Conservation (phyloP, 2,888 invertebrate species). For the Chrysomela aeneicollis region DNA sequence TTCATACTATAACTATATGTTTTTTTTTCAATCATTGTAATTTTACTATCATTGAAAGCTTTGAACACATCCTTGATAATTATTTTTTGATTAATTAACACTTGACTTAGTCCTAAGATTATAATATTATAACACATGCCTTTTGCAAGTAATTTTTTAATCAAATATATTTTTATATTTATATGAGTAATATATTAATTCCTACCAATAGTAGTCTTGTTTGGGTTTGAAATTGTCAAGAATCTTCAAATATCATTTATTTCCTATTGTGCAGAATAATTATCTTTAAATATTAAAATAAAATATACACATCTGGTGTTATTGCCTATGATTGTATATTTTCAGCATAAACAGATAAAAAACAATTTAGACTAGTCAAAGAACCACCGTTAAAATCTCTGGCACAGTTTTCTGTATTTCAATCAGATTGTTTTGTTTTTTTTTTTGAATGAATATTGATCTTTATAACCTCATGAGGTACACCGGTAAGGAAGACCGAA, state of each 20-base stretch:
- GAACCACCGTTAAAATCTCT: too few relatives aligned
- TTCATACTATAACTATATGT: too few relatives aligned
- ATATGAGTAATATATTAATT: background rate
- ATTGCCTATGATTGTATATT: background rate
- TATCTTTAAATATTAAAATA: background rate
- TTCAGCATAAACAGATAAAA: background rate
- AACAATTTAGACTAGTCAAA: too few relatives aligned
- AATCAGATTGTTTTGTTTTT: too few relatives aligned
- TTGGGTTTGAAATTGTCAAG: background rate
- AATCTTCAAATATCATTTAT: background rate
- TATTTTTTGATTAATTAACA: background rate
- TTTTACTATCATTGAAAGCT: too few relatives aligned
- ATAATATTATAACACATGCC: too few relatives aligned
- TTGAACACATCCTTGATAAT: background rate
- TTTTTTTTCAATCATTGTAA: too few relatives aligned
- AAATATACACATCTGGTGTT: background rate
- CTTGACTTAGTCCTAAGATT: background rate
- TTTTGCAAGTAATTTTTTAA: background rate
- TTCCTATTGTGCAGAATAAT: background rate
- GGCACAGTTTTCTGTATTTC: too few relatives aligned
- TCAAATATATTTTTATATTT: background rate
- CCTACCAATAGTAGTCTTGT: background rate
- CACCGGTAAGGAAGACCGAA: too few relatives aligned
- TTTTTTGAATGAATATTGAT: too few relatives aligned
- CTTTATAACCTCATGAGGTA: too few relatives aligned